phyloP scores from a whole-genome alignment of 2,113 vertebrate species.

The Tupaia tana region DNA sequence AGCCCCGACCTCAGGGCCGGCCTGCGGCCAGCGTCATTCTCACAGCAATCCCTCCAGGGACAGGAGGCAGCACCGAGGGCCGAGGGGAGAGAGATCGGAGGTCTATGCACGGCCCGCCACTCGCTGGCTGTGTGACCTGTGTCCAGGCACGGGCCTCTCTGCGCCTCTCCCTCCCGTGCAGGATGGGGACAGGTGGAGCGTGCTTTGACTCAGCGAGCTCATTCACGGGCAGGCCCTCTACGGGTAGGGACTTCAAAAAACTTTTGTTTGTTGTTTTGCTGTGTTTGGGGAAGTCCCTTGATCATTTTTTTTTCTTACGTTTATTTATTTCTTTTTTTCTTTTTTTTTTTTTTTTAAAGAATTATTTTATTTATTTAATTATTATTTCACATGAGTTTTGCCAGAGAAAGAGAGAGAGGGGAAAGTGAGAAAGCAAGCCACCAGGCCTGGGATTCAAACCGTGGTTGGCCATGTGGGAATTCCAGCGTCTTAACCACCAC shows the following conservation, averaged over 20 bases:
- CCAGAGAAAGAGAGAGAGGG: too few species aligned
- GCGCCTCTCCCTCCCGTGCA: background rate
- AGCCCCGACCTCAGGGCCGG: background rate
- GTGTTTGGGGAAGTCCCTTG: background rate
- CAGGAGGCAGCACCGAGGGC: background rate
- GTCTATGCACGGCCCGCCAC: background rate
- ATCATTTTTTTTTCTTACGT: too few species aligned
- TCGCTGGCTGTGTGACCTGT: background rate
- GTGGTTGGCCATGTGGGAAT: too few species aligned
- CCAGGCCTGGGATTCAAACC: too few species aligned
- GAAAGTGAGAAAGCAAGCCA: too few species aligned
- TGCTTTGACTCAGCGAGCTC: background rate
- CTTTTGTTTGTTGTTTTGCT: background rate
- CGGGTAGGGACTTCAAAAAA: background rate
- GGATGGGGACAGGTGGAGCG: background rate
- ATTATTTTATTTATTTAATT: too few species aligned
- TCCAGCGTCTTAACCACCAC: too few species aligned
- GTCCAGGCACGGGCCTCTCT: background rate
- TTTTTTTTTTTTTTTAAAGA: too few species aligned
- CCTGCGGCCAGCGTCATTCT: rapidly evolving
- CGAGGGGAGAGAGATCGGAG: background rate
- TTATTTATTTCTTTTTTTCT: too few species aligned
- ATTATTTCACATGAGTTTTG: too few species aligned
- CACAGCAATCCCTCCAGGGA: background rate
- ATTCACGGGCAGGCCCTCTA: background rate